Base-by-base conservation (phyloP, 2,888 invertebrate species). In the Rhaphigaster nebulosa region DNA sequence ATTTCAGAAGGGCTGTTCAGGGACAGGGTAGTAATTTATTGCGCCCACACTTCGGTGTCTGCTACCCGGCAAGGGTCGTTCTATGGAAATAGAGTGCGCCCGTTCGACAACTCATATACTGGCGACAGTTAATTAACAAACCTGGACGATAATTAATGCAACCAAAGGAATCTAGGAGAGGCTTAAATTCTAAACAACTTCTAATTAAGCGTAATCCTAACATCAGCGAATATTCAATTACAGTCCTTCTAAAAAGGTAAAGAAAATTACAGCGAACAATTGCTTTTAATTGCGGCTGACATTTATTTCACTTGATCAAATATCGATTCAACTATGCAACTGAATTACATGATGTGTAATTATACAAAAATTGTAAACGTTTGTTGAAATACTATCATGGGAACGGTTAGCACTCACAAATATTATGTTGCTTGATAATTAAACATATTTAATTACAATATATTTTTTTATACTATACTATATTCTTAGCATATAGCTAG, bases 161-260 rank as follows among this genome's bases (percentile, higher is more conserved):
- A 34, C 18, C 34, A 70, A 70, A 70, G 70, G 70, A 70, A 70
- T 70, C 70, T 70, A 70, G 70, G 70, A 70, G 70, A 34, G 70
- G 70, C 34, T 70, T 70, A 70, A 70, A 70, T 70, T 70, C 34
- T 34, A 70, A 70, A 70, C 70, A 34, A 70, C 70, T 70, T 70
- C 70, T 70, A 70, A 70, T 70, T 70, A 70, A 70, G 29, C 70
- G 34, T 70, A 70, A 70, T 70, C 70, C 70, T 70, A 70, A 34
- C 70, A 70, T 70, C 70, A 34, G 70, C 70, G 6, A 70, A 70
- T 70, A 70, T 70, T 70, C 70, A 70, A 70, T 70, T 34, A 70
- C 70, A 70, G 70, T 70, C 70, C 34, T 4, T 18, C 34, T 70
- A 65, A 65, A 65, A 65, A 29, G 65, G 34, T 70, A 70, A 70